Conservation (phyloP, 2,113 vertebrate species). For the Bubo scandiacus region DNA sequence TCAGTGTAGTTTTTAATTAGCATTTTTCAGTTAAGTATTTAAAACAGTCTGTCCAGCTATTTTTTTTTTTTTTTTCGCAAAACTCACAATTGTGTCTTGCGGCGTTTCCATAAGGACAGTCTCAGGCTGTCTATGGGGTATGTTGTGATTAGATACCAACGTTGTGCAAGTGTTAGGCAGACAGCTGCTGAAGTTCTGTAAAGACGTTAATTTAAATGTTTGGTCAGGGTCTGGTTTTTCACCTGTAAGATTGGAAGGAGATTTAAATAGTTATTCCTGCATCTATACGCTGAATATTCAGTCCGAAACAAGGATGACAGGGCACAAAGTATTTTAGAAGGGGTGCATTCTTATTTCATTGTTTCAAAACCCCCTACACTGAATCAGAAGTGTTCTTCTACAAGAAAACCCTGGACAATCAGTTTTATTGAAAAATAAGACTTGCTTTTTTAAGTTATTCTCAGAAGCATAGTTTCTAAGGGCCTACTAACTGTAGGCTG, state of each 20-base stretch:
- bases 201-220: slow-evolving; percentile 93
- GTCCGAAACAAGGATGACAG: background rate
- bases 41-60: no score
- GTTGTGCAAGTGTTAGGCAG: slow-evolving; percentile 87
- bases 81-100: slow-evolving; percentile 95
- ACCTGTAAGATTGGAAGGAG: slow-evolving; percentile 74
- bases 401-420: background rate
- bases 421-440: background rate
- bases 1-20: background rate
- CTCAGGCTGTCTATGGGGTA: slow-evolving; percentile 88
- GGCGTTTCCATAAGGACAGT: slow-evolving; percentile 95
- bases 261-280: background rate
- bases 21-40: background rate
- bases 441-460: background rate
- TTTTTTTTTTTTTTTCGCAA: background rate
- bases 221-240: slow-evolving; percentile 98
- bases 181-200: slow-evolving; percentile 90
- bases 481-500: background rate
- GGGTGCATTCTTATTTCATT: background rate
- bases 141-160: slow-evolving; percentile 84
- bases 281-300: background rate
- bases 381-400: background rate
- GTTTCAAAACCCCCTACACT: background rate
- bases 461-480: background rate
- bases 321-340: background rate